Percentiles rank a stretch among this genome's conserved stretches.
These are phyloP conservation scores for Papilio elwesi DNA, from an alignment of 2,888 invertebrate genomes.

Conservation along the genomic window DNA sequence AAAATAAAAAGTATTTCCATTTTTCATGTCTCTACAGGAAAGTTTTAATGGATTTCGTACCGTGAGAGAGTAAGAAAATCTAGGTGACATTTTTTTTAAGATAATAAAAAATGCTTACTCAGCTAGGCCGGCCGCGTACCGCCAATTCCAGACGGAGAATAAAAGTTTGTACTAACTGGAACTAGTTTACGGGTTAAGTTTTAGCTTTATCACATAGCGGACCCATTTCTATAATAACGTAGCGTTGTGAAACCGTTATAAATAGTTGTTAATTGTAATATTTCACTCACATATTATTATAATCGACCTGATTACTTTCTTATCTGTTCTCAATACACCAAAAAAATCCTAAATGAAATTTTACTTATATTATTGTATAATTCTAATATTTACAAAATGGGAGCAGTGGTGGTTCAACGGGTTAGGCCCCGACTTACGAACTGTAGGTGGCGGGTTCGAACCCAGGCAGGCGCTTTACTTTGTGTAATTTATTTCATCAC, in stretches of 20 bases:
- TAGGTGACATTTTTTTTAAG: slow-evolving; percentile 48
- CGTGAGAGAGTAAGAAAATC: slow-evolving; percentile 49
- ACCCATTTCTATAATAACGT: neutral
- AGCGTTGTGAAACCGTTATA: neutral
- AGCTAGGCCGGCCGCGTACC: slow-evolving; percentile 26
- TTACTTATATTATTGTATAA: too few species aligned
- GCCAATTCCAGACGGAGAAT: slow-evolving; percentile 28
- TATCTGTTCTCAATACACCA: too few species aligned
- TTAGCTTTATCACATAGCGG: slow-evolving; percentile 18
- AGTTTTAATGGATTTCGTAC: slow-evolving; percentile 67
- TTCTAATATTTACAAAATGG: too few species aligned
- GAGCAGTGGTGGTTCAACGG: too few species aligned
- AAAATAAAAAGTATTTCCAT: slow-evolving; percentile 63
- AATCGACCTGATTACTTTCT: too few species aligned
- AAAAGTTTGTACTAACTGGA: slow-evolving; percentile 30
- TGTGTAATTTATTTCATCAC: too few species aligned
- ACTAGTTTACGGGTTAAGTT: slow-evolving; percentile 29
- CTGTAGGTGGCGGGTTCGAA: too few species aligned
- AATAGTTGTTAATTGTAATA: neutral
- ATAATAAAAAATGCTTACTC: slow-evolving; percentile 32
- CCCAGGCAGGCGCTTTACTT: too few species aligned
- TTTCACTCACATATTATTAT: neutral
- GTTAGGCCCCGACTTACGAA: too few species aligned
- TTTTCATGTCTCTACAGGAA: slow-evolving; percentile 67
- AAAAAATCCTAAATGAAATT: too few species aligned